A percentile compares a stretch with the other conserved stretches of the same genome.
These are phyloP conservation scores for Dasypus novemcinctus DNA, from an alignment of 2,113 vertebrate species.

Conservation along the genomic window DNA sequence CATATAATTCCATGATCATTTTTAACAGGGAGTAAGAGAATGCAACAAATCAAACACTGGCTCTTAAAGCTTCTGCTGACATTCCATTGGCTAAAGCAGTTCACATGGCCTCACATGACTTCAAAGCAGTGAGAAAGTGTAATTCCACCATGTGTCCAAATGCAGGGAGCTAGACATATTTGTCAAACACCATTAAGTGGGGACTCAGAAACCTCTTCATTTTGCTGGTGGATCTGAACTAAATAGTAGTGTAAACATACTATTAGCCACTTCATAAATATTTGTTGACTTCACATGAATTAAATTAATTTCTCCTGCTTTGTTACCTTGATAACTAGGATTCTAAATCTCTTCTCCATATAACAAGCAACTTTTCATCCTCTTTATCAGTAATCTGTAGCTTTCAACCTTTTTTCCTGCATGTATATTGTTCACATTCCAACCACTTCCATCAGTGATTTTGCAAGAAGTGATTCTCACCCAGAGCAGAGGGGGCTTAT, in stretches of 20 bases:
- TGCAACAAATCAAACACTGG: not conserved
- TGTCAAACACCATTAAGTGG: not conserved
- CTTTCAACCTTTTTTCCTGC: not conserved
- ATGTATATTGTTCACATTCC: not conserved
- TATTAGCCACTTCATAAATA: not conserved
- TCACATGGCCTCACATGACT: not conserved
- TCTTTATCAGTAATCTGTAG: not conserved
- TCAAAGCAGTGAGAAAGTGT: not conserved
- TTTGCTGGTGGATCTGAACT: not conserved
- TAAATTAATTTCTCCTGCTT: not conserved
- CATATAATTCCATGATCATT: not conserved
- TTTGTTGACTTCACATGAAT: not conserved
- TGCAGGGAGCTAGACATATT: not conserved
- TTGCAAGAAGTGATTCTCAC: not conserved
- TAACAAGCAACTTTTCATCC: not conserved
- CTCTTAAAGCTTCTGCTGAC: not conserved
- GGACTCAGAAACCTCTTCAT: slow-evolving; percentile 8
- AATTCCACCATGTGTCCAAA: not conserved
- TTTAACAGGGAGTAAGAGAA: not conserved
- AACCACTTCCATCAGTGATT: not conserved
- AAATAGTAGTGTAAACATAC: not conserved
- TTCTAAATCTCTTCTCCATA: not conserved
- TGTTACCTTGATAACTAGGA: not conserved
- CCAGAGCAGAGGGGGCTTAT: not conserved
- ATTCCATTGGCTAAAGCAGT: not conserved